Evolutionary conservation across 1,140 invertebrate genomes (phyloP), one percentile per base, ranked within the genome.

Genomic region (Sarcophaga peregrina): DNA sequence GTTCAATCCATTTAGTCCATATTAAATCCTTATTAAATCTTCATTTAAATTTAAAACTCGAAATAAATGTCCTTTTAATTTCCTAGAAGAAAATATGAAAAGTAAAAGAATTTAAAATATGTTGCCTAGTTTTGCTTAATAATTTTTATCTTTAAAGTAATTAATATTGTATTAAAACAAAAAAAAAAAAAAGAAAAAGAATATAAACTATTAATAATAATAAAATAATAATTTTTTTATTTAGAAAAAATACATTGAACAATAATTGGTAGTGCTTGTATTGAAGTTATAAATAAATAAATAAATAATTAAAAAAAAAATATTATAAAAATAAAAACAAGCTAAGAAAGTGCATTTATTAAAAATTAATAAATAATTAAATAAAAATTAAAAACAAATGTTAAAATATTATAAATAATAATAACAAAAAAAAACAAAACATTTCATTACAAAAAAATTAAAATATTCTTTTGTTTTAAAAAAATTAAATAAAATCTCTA

Each of bases 311-410:
- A 81, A 58, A 80, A 1, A 47, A 50, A 52, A 58, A 72, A 81
- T 72, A 81, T 52, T 46, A 52, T 62, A 20, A 81, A 20, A 17
- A 52, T 54, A 54, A 62, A 72, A 81, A 54, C 52, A 88, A 88
- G 87, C 87, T 88, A 87, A 88, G 87, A 88, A 88, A 88, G 87
- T 88, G 87, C 87, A 88, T 88, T 88, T 88, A 88, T 86, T 85
- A 85, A 83, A 85, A 80, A 47, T 46, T 80, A 48, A 48, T 85
- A 83, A 47, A 80, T 83, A 80, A 85, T 25, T 84, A 74, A 54
- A 74, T 82, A 83, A 84, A 85, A 86, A 85, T 84, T 83, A 88
- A 86, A 80, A 85, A 86, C 84, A 84, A 85, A 84, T 62, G 85
- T 81, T 84, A 82, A 83, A 73, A 84, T 68, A 11, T 58, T 81